Percentiles rank a stretch among this genome's conserved stretches.
These are phyloP conservation scores for Frankliniella fusca DNA, from an alignment of 2,888 invertebrate species.

Conservation along the genomic window DNA sequence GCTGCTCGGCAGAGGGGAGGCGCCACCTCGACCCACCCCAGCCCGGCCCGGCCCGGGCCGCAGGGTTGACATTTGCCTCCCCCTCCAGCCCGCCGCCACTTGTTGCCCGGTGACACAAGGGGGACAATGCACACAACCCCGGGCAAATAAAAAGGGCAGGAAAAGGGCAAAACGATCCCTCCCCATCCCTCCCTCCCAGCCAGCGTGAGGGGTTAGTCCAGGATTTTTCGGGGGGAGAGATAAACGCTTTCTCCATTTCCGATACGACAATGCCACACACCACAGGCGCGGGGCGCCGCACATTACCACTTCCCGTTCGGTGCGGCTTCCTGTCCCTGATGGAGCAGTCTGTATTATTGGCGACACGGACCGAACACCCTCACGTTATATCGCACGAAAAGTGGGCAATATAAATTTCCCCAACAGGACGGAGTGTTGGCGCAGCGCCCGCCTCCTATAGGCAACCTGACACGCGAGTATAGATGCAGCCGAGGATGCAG, in stretches of 20 bases:
- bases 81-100: neutral
- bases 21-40: too few relatives aligned
- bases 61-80: neutral
- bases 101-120: neutral
- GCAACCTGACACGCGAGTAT: too few relatives aligned
- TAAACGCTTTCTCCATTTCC: too few relatives aligned
- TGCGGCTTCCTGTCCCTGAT: neutral
- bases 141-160: neutral
- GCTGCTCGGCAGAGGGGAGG: too few relatives aligned
- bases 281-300: neutral
- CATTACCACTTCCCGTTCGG: neutral
- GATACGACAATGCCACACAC: neutral
- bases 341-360: neutral
- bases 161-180: neutral
- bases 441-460: too few relatives aligned
- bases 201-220: neutral
- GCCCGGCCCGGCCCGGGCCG: too few relatives aligned
- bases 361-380: too few relatives aligned
- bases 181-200: too few relatives aligned
- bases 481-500: too few relatives aligned
- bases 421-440: too few relatives aligned
- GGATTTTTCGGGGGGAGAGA: neutral
- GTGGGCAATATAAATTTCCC: too few relatives aligned
- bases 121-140: neutral
- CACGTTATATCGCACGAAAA: too few relatives aligned